Evolutionary conservation across 2,113 vertebrate genomes (phyloP).

Genomic region (Dicentrarchus labrax): DNA sequence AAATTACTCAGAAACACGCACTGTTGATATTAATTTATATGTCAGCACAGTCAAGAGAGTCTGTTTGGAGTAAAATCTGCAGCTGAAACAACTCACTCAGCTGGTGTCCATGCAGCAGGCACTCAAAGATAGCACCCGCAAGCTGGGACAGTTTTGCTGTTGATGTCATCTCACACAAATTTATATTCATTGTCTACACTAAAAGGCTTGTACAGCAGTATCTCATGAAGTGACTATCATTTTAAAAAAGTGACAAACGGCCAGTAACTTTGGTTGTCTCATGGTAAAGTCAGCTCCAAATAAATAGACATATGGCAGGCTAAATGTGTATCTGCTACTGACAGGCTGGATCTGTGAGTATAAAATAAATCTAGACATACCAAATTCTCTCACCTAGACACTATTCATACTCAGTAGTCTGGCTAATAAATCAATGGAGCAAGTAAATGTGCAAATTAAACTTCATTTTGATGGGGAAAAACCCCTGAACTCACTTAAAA

Average conservation of each 20-base stretch:
- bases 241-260: background rate
- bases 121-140: background rate
- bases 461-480: background rate
- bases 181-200: background rate
- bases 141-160: background rate
- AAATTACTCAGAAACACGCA: background rate
- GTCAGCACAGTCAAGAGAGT: conserved; percentile 6
- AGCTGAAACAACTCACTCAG: conserved; percentile 15
- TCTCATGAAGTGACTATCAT: background rate
- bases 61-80: background rate
- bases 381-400: background rate
- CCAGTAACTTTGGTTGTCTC: background rate
- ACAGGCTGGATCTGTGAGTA: too few relatives aligned
- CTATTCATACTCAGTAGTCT: background rate
- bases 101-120: background rate
- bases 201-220: background rate
- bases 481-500: background rate
- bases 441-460: background rate
- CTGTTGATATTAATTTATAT: conserved; percentile 14
- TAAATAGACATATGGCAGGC: background rate
- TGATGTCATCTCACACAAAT: background rate
- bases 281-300: background rate
- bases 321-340: background rate
- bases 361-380: background rate
- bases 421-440: background rate